phyloP scores from a whole-genome alignment of 2,797 vertebrate species.

The Nothura maculosa region DNA sequence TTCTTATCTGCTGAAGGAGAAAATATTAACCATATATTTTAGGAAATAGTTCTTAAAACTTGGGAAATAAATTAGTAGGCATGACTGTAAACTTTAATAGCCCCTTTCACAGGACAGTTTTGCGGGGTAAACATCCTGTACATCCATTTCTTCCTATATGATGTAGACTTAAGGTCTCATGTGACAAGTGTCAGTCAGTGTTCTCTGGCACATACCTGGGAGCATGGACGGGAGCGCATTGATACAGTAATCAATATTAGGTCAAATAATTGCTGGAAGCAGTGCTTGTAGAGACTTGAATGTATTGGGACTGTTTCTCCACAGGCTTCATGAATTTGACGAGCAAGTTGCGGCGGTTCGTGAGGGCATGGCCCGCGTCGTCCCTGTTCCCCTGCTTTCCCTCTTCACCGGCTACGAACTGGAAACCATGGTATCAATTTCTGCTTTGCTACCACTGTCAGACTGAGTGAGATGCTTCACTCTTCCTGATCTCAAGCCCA shows the following conservation, averaged over 20 bases:
- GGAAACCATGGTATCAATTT: slow-evolving; percentile 92
- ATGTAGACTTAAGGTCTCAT: neutral
- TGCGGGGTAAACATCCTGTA: neutral
- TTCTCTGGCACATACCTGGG: neutral
- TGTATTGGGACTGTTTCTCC: slow-evolving; percentile 6
- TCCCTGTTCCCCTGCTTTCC: slow-evolving; percentile 95
- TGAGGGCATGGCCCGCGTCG: slow-evolving; percentile 97
- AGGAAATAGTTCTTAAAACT: neutral
- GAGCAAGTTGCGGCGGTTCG: slow-evolving; percentile 97
- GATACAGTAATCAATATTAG: neutral
- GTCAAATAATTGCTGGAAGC: neutral
- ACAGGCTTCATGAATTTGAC: slow-evolving; percentile 96
- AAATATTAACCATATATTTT: neutral
- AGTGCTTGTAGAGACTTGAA: neutral
- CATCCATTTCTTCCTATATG: neutral
- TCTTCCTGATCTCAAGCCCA: neutral
- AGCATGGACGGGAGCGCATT: neutral
- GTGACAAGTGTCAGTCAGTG: neutral
- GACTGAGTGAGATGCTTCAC: neutral
- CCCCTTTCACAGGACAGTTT: neutral
- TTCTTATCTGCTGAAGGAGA: neutral
- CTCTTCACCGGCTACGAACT: slow-evolving; percentile 98
- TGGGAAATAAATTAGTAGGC: neutral
- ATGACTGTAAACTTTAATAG: neutral
- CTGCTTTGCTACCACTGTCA: neutral